phyloP scores from a whole-genome alignment of 2,113 vertebrate genomes.

The Amphiprion percula region DNA sequence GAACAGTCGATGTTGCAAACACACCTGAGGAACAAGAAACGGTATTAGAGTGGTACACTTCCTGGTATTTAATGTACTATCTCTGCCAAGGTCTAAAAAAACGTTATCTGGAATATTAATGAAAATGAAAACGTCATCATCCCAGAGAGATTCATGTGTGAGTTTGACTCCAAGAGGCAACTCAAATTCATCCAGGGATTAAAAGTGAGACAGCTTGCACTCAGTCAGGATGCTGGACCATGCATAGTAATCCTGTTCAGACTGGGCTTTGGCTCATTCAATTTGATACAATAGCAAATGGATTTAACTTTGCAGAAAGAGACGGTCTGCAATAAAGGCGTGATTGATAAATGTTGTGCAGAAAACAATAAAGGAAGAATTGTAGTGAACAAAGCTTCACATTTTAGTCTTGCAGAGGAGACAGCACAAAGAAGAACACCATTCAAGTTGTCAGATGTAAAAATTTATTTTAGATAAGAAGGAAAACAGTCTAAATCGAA shows the following conservation, averaged over 20 bases:
- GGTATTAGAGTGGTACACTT: neutral
- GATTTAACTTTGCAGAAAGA: slow-evolving; percentile 62
- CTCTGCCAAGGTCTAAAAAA: neutral
- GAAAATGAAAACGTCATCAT: slow-evolving; percentile 29
- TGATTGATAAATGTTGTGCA: slow-evolving; percentile 64
- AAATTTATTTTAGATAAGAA: slow-evolving; percentile 37
- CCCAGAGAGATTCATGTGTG: neutral
- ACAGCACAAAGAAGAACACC: neutral
- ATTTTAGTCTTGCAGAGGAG: slow-evolving; percentile 29
- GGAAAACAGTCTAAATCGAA: slow-evolving; percentile 42
- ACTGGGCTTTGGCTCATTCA: slow-evolving; percentile 62
- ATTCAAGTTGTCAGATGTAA: slow-evolving; percentile 5
- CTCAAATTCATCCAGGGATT: slow-evolving; percentile 53
- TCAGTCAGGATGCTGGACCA: slow-evolving; percentile 51
- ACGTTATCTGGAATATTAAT: slow-evolving; percentile 30
- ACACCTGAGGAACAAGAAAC: slow-evolving; percentile 87
- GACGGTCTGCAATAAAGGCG: slow-evolving; percentile 29
- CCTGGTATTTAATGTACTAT: neutral
- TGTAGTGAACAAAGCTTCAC: slow-evolving; percentile 34
- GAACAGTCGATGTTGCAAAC: slow-evolving; percentile 99
- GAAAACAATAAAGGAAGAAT: slow-evolving; percentile 55
- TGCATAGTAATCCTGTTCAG: slow-evolving; percentile 63
- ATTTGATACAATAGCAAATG: slow-evolving; percentile 66
- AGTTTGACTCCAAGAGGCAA: slow-evolving; percentile 29
- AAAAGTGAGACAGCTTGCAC: slow-evolving; percentile 49